A percentile compares a stretch with the other conserved stretches of the same genome.
phyloP scores from a whole-genome alignment of 2,888 invertebrate genomes.

The Siphonodentalium dalli region DNA sequence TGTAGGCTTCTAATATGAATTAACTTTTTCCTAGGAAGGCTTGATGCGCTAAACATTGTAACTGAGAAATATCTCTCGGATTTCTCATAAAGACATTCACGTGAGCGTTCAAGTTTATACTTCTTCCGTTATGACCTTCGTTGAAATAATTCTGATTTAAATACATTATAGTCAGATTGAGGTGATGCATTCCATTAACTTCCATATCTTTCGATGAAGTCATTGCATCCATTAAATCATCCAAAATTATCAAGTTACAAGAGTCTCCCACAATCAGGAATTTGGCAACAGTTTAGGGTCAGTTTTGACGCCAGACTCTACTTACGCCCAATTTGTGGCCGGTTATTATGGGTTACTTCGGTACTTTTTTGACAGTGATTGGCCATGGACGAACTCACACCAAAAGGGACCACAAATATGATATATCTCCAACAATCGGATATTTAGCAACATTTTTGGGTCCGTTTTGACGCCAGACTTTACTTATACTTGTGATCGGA shows the following conservation, averaged over 20 bases:
- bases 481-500: no score
- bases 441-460: no score
- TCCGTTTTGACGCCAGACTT: no score
- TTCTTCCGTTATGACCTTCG: slow-evolving; percentile 17
- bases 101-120: slow-evolving; percentile 25
- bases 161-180: slow-evolving; percentile 16
- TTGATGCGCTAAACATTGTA: slow-evolving; percentile 24
- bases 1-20: slow-evolving; percentile 21
- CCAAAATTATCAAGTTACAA: slow-evolving; percentile 19
- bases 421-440: no score
- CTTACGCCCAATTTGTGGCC: no score
- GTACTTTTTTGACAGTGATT: no score
- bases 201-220: slow-evolving; percentile 26
- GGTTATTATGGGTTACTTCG: no score
- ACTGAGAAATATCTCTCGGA: slow-evolving; percentile 23
- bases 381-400: no score
- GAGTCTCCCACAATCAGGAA: no score
- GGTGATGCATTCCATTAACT: slow-evolving; percentile 28
- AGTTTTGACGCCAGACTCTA: no score
- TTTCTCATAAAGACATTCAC: slow-evolving; percentile 24
- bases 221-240: slow-evolving; percentile 23
- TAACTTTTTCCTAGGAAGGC: slow-evolving; percentile 22
- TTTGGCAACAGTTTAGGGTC: no score
- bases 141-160: slow-evolving; percentile 26
- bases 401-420: no score